Conservation (phyloP, 2,113 vertebrate genomes). For the Candoia aspera region DNA sequence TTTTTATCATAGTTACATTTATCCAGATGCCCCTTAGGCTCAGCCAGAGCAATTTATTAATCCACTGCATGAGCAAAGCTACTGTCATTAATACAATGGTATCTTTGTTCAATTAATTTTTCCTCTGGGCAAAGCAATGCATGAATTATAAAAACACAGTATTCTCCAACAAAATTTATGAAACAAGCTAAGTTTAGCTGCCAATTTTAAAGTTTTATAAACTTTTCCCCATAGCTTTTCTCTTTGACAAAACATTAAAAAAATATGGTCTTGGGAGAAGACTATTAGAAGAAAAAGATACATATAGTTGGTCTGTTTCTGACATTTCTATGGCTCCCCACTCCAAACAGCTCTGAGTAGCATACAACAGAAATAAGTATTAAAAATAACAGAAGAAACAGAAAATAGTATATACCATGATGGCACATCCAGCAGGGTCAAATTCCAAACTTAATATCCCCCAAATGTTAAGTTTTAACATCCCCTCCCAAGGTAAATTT, state of each 20-base stretch:
- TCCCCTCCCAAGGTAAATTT: too few species aligned
- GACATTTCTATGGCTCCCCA: background rate
- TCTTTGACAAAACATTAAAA: background rate
- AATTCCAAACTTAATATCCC: background rate
- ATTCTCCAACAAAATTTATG: constrained; percentile 1
- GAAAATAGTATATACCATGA: background rate
- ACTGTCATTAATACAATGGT: background rate
- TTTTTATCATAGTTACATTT: constrained; percentile 4
- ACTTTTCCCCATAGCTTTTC: background rate
- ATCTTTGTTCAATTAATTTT: constrained; percentile 21
- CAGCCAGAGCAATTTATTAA: background rate
- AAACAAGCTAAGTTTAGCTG: background rate
- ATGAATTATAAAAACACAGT: background rate
- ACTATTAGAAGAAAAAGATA: background rate
- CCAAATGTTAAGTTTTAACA: background rate
- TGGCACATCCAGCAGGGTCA: background rate
- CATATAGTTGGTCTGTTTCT: background rate
- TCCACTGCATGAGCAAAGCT: background rate
- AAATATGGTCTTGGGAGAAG: background rate
- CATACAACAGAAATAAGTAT: background rate
- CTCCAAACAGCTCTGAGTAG: background rate
- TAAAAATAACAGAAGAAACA: background rate
- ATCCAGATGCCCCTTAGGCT: background rate
- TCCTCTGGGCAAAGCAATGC: background rate
- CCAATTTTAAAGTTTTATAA: constrained; percentile 5